A percentile compares a stretch with the other conserved stretches of the same genome.
Conservation (phyloP, 1,140 invertebrate genomes). For the Apis laboriosa region DNA sequence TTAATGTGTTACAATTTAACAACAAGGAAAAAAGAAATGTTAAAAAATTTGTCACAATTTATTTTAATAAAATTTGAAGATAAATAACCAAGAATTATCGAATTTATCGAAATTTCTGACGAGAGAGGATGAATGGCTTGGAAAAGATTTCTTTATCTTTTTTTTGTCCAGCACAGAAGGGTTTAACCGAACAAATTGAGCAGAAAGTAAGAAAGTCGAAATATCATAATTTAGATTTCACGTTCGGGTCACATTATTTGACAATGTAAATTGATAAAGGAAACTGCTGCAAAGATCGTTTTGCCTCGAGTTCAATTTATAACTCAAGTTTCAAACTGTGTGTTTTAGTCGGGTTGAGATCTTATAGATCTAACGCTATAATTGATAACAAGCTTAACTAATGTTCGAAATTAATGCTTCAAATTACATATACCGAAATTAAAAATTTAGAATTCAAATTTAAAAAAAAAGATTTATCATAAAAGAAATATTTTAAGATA, state of each 20-base stretch:
- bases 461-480: no score
- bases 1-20: no score
- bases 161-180: no score
- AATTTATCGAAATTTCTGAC: background rate
- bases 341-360: background rate
- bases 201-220: no score
- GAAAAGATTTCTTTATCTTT: no score
- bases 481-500: no score
- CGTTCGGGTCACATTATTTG: no score
- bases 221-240: no score
- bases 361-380: background rate
- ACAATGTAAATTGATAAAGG: background rate
- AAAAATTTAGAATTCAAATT: no score
- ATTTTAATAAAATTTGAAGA: background rate
- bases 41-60: background rate
- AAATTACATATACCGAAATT: no score
- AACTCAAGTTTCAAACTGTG: background rate
- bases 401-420: background rate
- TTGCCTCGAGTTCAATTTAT: background rate
- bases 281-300: background rate
- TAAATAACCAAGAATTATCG: background rate
- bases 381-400: background rate
- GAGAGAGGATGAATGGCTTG: background rate
- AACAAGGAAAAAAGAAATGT: background rate
- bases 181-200: no score